Percentiles rank a stretch among this genome's conserved stretches.
Evolutionary conservation across 2,113 vertebrate species (phyloP).

Genomic region (Dermatemys mawii): DNA sequence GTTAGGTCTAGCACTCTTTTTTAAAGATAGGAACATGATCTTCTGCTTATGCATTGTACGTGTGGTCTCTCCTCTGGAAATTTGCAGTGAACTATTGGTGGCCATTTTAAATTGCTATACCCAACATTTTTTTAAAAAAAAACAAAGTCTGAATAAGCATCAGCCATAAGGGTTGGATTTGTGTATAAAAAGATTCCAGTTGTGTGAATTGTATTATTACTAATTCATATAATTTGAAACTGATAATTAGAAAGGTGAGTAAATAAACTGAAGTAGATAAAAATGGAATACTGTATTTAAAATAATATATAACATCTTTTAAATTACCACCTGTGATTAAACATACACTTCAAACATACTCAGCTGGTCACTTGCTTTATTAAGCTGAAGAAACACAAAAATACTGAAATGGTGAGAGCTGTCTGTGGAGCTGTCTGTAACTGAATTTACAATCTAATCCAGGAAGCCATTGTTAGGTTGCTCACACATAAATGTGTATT

Average conservation of each 20-base stretch:
- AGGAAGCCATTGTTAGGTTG: not conserved
- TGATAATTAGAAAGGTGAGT: not conserved
- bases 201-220: not conserved
- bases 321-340: not conserved
- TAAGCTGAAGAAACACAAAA: not conserved
- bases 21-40: not conserved
- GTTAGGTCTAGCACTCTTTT: fast-evolving
- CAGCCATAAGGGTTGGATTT: not conserved
- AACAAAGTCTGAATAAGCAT: not conserved
- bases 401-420: not conserved
- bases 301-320: not conserved
- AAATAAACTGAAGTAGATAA: not conserved
- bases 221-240: not conserved
- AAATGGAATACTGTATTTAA: not conserved
- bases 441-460: fast-evolving
- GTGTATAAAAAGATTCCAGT: not conserved
- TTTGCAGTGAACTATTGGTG: not conserved
- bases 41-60: not conserved
- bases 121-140: not conserved
- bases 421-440: not conserved
- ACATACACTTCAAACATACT: fast-evolving
- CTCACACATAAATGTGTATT: not conserved
- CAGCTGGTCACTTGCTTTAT: not conserved
- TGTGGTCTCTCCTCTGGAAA: not conserved
- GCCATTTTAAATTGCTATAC: not conserved